Evolutionary conservation across 2,888 invertebrate species (phyloP), one percentile per base, ranked within the genome.

Genomic region (Melanostoma scalare): DNA sequence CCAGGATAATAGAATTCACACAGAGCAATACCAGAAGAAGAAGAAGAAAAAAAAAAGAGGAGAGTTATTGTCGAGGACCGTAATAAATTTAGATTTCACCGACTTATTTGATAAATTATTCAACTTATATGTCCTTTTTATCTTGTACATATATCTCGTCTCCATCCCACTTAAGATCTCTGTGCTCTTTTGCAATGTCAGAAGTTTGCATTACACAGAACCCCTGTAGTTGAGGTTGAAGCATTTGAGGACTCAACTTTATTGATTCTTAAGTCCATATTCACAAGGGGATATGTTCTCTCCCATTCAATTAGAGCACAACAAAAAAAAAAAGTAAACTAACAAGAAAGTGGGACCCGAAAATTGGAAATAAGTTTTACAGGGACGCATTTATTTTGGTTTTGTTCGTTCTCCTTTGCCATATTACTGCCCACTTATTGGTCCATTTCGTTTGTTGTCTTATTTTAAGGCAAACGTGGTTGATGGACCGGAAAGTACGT

Each of bases 21-120:
- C 40, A 36, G 2, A 63, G 31, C 3, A 4, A 31, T n/a, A 20
- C n/a, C 10, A 42, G 33, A 44, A 35, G 36, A 46, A 61, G 35
- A 35, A 30, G 3, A 4, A 5, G 33, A 3, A 46, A 6, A 48
- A 36, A 6, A 9, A 3, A 38, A 30, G 30, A n/a, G 50, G 65
- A 53, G 75, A 76, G 52, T 80, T 80, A 76, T 69, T 76, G 71
- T 31, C 53, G 53, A 71, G 61, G 56, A 82, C 82, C 78, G 82
- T 65, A 73, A 82, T 82, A 82, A 82, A 82, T 82, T 82, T 78
- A 82, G 78, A 82, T 82, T 82, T 82, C 78, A 73, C 78, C 63
- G 78, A 78, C 73, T 78, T 82, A 81, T 81, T 81, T 76, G 76
- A 81, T 76, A 82, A 78, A 76, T 63, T 63, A 63, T 82, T 82